phyloP scores from a whole-genome alignment of 1,140 invertebrate genomes.

The Elysia chlorotica region DNA sequence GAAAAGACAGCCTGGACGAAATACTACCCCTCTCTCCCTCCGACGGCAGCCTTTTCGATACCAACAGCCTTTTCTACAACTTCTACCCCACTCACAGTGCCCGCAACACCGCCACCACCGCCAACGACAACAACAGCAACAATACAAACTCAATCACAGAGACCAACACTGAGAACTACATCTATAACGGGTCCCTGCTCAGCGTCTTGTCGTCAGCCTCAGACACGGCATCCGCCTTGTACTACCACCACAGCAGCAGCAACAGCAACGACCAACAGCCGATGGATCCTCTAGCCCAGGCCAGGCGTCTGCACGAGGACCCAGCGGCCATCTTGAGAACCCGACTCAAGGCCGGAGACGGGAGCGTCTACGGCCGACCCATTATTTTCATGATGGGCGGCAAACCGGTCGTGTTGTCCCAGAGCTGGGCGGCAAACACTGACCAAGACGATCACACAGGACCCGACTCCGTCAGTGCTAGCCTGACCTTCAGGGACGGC shows the following conservation, averaged over 20 bases:
- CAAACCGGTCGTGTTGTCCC: background rate
- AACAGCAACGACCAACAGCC: too few species aligned
- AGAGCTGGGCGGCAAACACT: background rate
- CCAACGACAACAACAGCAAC: background rate
- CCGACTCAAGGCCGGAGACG: background rate
- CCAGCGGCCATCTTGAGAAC: background rate
- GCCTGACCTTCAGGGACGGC: too few species aligned
- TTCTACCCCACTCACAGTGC: background rate
- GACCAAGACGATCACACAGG: too few species aligned
- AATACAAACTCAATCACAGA: conserved; percentile 2
- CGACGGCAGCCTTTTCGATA: background rate
- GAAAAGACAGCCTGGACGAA: too few species aligned
- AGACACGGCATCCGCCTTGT: background rate
- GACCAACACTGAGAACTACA: conserved; percentile 2
- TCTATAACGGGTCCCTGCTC: conserved; percentile 13
- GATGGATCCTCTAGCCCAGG: too few species aligned
- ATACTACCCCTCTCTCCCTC: background rate
- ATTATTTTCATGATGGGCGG: conserved; percentile 1
- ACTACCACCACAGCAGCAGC: too few species aligned
- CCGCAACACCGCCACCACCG: background rate
- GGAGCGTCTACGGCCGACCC: background rate
- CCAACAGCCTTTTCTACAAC: background rate
- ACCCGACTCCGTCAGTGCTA: too few species aligned
- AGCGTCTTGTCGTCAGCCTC: too few species aligned
- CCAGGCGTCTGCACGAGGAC: too few species aligned